Conservation (phyloP, 2,113 vertebrate genomes). For the Psammodynastes pulverulentus region DNA sequence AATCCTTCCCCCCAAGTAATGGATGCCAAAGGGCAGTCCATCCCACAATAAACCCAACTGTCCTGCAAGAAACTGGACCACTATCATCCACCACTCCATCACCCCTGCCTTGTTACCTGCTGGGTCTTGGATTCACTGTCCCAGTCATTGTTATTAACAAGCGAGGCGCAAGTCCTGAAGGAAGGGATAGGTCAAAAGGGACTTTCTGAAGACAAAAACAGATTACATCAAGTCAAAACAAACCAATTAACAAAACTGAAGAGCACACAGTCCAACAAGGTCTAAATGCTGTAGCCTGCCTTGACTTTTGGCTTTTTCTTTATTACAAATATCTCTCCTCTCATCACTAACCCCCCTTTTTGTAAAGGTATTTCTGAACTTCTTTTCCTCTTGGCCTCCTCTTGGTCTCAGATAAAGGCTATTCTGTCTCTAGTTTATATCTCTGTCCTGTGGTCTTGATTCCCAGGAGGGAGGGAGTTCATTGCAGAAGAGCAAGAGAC, state of each 20-base stretch:
- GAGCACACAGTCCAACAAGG: not conserved
- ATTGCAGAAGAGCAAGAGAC: not conserved
- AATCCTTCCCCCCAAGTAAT: not conserved
- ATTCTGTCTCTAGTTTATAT: not conserved
- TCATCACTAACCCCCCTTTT: not conserved
- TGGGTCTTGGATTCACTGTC: constrained; percentile 38
- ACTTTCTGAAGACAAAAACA: constrained; percentile 45
- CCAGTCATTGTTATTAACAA: constrained; percentile 56
- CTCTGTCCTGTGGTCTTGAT: not conserved
- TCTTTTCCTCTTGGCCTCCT: not conserved
- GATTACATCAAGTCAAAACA: not conserved
- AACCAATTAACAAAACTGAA: not conserved
- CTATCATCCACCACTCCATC: rapidly evolving
- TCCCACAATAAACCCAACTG: not conserved
- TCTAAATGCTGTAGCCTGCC: not conserved
- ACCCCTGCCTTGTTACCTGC: constrained; percentile 38
- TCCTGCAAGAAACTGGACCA: not conserved
- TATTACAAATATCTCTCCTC: not conserved
- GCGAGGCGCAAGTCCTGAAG: constrained; percentile 49
- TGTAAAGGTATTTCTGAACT: not conserved
- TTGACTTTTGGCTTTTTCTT: not conserved
- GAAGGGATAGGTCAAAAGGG: constrained; percentile 50
- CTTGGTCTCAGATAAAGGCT: not conserved
- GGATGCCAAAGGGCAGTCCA: not conserved
- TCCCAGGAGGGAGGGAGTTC: not conserved